Evolutionary conservation across 2,888 invertebrate species (phyloP).

Genomic region (Trissolcus japonicus): DNA sequence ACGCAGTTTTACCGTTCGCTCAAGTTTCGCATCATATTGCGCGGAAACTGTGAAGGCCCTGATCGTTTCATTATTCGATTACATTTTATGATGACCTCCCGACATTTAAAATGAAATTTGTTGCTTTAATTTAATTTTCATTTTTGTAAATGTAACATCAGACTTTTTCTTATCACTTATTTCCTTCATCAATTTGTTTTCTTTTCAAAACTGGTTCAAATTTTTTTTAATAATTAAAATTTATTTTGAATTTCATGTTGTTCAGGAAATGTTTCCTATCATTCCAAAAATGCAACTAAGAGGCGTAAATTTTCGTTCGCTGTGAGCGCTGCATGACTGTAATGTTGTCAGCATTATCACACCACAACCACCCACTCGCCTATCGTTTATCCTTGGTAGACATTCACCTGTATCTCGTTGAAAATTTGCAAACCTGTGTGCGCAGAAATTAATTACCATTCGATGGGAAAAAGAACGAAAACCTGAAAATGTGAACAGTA

Average conservation of each 20-base stretch:
- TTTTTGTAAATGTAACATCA: no score
- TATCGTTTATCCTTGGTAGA: slow-evolving; percentile 64
- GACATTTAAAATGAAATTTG: no score
- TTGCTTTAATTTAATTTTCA: no score
- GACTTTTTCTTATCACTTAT: no score
- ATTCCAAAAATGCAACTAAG: neutral
- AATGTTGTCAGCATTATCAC: slow-evolving; percentile 40
- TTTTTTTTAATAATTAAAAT: no score
- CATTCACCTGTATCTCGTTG: slow-evolving; percentile 62
- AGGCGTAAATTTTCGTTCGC: neutral
- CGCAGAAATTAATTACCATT: slow-evolving; percentile 15
- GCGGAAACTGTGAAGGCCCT: no score
- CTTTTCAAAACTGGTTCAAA: no score
- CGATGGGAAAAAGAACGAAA: no score
- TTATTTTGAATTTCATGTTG: neutral
- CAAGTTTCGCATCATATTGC: no score
- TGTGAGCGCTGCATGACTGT: slow-evolving; percentile 26
- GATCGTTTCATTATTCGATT: neutral
- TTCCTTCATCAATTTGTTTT: no score
- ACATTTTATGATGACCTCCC: neutral
- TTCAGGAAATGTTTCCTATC: neutral
- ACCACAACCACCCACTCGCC: slow-evolving; percentile 59
- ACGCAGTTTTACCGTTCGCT: no score
- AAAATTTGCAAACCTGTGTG: slow-evolving; percentile 43
- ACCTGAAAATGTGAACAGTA: no score